phyloP scores from a whole-genome alignment of 2,888 invertebrate genomes.

The Brachyptera putata region DNA sequence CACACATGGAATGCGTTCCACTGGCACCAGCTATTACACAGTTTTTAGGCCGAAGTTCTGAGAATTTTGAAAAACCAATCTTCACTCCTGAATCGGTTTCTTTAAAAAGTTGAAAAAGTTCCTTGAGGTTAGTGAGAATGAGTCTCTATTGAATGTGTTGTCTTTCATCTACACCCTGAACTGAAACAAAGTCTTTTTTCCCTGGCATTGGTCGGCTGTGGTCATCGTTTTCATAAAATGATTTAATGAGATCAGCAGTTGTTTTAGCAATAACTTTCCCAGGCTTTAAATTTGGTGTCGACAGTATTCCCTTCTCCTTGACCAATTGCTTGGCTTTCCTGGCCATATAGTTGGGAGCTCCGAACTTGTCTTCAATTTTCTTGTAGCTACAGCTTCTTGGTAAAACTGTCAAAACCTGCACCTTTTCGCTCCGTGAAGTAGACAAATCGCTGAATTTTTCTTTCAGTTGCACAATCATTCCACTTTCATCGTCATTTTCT shows the following conservation, averaged over 20 bases:
- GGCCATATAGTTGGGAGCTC: not conserved
- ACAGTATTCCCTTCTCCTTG: not conserved
- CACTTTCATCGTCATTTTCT: too few relatives aligned
- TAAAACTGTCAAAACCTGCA: too few relatives aligned
- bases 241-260: constrained; percentile 11
- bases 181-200: constrained; percentile 28
- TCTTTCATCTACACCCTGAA: constrained; percentile 14
- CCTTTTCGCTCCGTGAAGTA: too few relatives aligned
- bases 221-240: constrained; percentile 29
- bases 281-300: constrained; percentile 1
- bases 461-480: too few relatives aligned
- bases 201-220: constrained; percentile 27
- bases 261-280: not conserved
- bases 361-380: not conserved
- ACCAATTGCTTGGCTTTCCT: not conserved
- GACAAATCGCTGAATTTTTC: too few relatives aligned
- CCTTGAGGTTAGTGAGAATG: constrained; percentile 23
- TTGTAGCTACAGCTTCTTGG: too few relatives aligned
- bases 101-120: constrained; percentile 20
- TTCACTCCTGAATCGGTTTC: constrained; percentile 13
- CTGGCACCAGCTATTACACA: constrained; percentile 26
- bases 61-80: constrained; percentile 27
- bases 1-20: constrained; percentile 28
- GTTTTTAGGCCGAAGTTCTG: constrained; percentile 20
- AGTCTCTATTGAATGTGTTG: constrained; percentile 23